These are phyloP conservation scores for Oxyteleia sp. DNA, from an alignment of 2,888 invertebrate species.

Conservation along the genomic window DNA sequence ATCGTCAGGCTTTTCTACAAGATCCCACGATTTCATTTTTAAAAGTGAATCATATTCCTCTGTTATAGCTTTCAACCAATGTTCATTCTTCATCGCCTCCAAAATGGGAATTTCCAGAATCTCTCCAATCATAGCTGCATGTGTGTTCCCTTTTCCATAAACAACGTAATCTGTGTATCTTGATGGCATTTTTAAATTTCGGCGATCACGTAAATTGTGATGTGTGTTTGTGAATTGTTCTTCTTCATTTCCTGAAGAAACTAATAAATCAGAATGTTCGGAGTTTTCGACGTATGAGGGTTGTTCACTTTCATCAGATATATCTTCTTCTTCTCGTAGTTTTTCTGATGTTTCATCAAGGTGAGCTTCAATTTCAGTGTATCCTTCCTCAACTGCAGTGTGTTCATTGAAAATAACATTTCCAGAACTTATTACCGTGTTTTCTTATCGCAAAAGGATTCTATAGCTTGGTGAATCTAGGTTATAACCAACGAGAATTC, in stretches of 20 bases:
- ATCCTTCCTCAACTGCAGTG: slow-evolving; percentile 14
- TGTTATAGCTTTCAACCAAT: not conserved
- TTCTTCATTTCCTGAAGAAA: no score
- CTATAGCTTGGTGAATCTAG: slow-evolving; percentile 72
- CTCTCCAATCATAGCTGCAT: slow-evolving; percentile 66
- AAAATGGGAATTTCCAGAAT: slow-evolving; percentile 70
- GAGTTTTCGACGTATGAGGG: not conserved
- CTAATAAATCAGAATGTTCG: no score
- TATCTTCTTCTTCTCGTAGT: not conserved
- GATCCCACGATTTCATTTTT: slow-evolving; percentile 76
- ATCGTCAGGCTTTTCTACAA: slow-evolving; percentile 43
- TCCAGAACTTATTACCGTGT: slow-evolving; percentile 68
- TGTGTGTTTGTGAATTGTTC: not conserved
- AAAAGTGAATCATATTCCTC: slow-evolving; percentile 72
- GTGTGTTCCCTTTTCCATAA: not conserved
- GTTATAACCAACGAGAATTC: slow-evolving; percentile 76
- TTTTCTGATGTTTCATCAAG: slow-evolving; percentile 33
- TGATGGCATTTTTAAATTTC: slow-evolving; percentile 56
- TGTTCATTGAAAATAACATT: slow-evolving; percentile 71
- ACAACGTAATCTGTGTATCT: slow-evolving; percentile 61
- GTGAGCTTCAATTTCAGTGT: not conserved
- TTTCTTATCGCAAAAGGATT: slow-evolving; percentile 56
- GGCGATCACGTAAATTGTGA: slow-evolving; percentile 63
- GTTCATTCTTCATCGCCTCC: slow-evolving; percentile 56
- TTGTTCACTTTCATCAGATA: not conserved